Evolutionary conservation across 2,113 vertebrate genomes (phyloP).

Genomic region (Stigmatopora nigra): DNA sequence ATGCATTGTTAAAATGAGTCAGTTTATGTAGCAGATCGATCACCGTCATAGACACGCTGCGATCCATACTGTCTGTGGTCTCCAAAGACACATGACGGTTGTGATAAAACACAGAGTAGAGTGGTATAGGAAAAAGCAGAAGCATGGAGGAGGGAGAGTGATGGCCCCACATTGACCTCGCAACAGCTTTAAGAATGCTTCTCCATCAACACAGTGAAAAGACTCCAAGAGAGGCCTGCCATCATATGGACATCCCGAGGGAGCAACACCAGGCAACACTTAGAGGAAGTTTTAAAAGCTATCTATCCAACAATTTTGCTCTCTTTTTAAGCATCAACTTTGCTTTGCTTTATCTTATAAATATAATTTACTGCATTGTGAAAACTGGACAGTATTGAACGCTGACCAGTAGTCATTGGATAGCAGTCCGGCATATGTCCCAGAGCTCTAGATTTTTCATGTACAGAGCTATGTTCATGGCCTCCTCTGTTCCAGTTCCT

Average conservation of each 20-base stretch:
- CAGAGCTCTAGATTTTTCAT: too few relatives aligned
- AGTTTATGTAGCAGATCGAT: slow-evolving; percentile 1
- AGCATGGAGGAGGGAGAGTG: slow-evolving; percentile 20
- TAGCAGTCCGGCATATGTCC: too few relatives aligned
- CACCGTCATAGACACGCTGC: not conserved
- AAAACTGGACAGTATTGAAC: not conserved
- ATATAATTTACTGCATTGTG: not conserved
- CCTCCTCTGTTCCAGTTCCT: too few relatives aligned
- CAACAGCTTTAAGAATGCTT: slow-evolving; percentile 26
- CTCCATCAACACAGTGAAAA: slow-evolving; percentile 26
- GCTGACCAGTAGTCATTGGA: too few relatives aligned
- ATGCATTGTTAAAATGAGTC: not conserved
- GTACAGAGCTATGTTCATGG: too few relatives aligned
- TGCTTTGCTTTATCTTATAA: not conserved
- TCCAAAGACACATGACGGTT: slow-evolving; percentile 17
- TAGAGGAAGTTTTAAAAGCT: slow-evolving; percentile 34
- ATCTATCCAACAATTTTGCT: slow-evolving; percentile 13
- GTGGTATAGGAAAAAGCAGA: slow-evolving; percentile 12
- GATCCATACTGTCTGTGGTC: not conserved
- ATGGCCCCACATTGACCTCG: slow-evolving; percentile 27
- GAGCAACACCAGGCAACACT: slow-evolving; percentile 39
- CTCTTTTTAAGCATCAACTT: not conserved
- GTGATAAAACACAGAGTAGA: slow-evolving; percentile 16
- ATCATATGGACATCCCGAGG: slow-evolving; percentile 41
- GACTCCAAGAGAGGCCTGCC: slow-evolving; percentile 31